Evolutionary conservation across 2,888 invertebrate genomes (phyloP).

Genomic region (Tetragnatha montana): DNA sequence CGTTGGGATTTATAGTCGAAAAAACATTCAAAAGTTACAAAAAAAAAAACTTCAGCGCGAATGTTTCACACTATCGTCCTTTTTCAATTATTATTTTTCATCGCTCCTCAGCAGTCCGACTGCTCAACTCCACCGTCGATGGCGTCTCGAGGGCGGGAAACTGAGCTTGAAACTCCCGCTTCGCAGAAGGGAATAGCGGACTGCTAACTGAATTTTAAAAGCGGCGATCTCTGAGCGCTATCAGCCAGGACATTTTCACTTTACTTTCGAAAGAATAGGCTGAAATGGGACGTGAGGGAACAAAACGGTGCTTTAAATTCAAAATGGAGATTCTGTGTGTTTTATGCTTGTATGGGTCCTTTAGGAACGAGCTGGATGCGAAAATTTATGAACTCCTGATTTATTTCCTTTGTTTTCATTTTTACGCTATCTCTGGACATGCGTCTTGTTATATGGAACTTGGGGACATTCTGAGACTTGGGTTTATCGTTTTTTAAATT

Average conservation of each 20-base stretch:
- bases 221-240: not conserved
- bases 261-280: conserved; percentile 40
- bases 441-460: not conserved
- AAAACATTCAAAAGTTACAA: not conserved
- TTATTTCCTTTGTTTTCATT: not conserved
- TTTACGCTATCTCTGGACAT: not conserved
- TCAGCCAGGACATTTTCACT: conserved; percentile 13
- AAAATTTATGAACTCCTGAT: conserved; percentile 14
- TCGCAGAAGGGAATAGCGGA: not conserved
- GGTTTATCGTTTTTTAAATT: no score
- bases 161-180: not conserved
- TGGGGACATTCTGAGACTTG: not conserved
- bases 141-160: not conserved
- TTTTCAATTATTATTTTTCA: conserved; percentile 1
- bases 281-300: conserved; percentile 16
- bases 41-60: not conserved
- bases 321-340: conserved; percentile 5
- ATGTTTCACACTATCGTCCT: not conserved
- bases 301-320: conserved; percentile 26
- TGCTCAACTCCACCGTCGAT: not conserved
- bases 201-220: conserved; percentile 36
- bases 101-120: not conserved
- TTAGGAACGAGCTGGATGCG: not conserved
- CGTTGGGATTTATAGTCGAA: not conserved
- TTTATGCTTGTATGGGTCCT: not conserved